These are phyloP conservation scores for Agriopis leucophaearia DNA, from an alignment of 2,888 invertebrate species.

Conservation along the genomic window DNA sequence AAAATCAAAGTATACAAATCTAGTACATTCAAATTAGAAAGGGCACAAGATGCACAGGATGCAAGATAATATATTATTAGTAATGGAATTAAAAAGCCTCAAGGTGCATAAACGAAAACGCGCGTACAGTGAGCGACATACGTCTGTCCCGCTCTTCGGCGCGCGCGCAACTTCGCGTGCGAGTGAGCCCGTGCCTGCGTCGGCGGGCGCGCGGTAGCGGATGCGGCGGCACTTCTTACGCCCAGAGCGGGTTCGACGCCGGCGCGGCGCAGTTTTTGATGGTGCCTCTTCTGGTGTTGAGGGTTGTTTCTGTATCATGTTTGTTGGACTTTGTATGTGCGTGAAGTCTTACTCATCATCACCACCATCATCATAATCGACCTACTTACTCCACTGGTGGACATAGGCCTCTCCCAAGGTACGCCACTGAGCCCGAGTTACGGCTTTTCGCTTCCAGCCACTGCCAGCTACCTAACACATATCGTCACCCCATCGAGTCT, in stretches of 20 bases:
- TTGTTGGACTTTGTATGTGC: neutral
- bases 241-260: constrained; percentile 73
- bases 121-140: constrained; percentile 38
- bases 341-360: neutral
- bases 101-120: constrained; percentile 31
- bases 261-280: constrained; percentile 57
- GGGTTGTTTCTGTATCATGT: constrained; percentile 12
- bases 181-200: neutral
- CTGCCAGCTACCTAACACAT: too few relatives aligned
- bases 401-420: too few relatives aligned
- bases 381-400: too few relatives aligned
- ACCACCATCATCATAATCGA: neutral
- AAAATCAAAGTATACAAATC: neutral
- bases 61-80: neutral
- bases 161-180: constrained; percentile 1
- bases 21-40: neutral
- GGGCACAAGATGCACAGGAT: neutral
- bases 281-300: constrained; percentile 9
- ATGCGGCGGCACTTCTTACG: constrained; percentile 67
- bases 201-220: constrained; percentile 50
- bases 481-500: too few relatives aligned
- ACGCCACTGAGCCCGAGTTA: too few relatives aligned
- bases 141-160: constrained; percentile 22
- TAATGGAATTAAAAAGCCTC: constrained; percentile 15
- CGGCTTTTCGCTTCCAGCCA: too few relatives aligned